These are phyloP conservation scores for Melinopterus prodromus DNA, from an alignment of 2,888 invertebrate species.

Conservation along the genomic window DNA sequence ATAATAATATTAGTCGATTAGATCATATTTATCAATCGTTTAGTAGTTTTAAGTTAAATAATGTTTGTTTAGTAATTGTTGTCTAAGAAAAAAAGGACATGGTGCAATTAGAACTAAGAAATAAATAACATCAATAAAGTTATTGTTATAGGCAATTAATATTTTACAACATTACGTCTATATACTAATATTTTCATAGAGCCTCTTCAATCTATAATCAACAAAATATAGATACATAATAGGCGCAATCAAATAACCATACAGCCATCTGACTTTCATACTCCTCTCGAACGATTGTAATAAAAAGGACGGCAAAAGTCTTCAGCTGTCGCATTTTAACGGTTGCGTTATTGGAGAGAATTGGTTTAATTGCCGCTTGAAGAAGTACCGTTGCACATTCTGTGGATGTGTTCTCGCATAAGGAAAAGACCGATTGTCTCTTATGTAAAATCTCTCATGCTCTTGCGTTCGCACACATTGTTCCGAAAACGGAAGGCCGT, in stretches of 20 bases:
- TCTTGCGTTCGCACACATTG: constrained; percentile 4
- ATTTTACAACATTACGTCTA: background rate
- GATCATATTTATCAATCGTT: too few relatives aligned
- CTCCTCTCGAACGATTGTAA: background rate
- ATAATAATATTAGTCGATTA: too few relatives aligned
- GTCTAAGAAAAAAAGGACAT: too few relatives aligned
- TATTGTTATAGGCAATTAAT: background rate
- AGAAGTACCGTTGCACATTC: background rate
- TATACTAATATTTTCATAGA: background rate
- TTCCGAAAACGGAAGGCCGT: background rate
- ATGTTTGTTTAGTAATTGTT: too few relatives aligned
- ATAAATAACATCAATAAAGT: too few relatives aligned
- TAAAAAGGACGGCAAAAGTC: background rate
- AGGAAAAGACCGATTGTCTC: background rate
- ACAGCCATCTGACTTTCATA: background rate
- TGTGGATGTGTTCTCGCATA: constrained; percentile 4
- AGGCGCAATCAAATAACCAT: background rate
- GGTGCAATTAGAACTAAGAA: too few relatives aligned
- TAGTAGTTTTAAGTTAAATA: too few relatives aligned
- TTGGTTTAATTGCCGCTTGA: background rate
- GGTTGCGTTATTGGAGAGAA: background rate
- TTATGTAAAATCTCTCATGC: background rate
- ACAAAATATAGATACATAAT: background rate
- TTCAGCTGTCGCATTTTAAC: background rate
- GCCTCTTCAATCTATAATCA: background rate